phyloP scores from a whole-genome alignment of 2,113 vertebrate genomes.

The Cyprichromis sp. region DNA sequence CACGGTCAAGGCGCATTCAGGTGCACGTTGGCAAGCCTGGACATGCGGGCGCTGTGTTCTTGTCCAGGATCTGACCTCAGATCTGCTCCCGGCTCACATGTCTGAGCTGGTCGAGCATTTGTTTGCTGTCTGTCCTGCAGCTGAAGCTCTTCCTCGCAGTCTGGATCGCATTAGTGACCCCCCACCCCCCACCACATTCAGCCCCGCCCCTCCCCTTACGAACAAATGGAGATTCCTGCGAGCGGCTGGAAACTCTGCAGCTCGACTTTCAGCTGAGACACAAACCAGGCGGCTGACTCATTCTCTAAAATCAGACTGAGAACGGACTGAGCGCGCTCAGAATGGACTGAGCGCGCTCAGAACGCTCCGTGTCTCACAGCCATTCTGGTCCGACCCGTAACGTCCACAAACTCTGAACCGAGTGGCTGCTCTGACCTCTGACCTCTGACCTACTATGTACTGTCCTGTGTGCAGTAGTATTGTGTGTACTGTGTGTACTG shows the following conservation, averaged over 20 bases:
- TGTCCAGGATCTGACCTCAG: neutral
- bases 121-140: neutral
- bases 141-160: neutral
- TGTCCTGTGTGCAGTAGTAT: neutral
- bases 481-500: too few relatives aligned
- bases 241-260: constrained; percentile 20
- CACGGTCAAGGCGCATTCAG: neutral
- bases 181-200: fast-evolving
- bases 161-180: neutral
- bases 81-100: neutral
- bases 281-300: neutral
- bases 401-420: neutral
- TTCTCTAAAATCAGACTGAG: neutral
- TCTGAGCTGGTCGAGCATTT: neutral
- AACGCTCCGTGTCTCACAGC: neutral
- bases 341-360: neutral
- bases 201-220: neutral
- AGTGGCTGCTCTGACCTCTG: neutral
- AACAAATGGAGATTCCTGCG: constrained; percentile 28
- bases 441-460: neutral
- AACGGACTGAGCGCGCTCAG: neutral
- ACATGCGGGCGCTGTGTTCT: neutral
- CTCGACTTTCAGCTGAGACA: constrained; percentile 8
- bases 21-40: neutral
- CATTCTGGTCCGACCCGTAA: too few relatives aligned